Evolutionary conservation across 2,797 vertebrate species (phyloP).

Genomic region (Chloroceryle amazona): DNA sequence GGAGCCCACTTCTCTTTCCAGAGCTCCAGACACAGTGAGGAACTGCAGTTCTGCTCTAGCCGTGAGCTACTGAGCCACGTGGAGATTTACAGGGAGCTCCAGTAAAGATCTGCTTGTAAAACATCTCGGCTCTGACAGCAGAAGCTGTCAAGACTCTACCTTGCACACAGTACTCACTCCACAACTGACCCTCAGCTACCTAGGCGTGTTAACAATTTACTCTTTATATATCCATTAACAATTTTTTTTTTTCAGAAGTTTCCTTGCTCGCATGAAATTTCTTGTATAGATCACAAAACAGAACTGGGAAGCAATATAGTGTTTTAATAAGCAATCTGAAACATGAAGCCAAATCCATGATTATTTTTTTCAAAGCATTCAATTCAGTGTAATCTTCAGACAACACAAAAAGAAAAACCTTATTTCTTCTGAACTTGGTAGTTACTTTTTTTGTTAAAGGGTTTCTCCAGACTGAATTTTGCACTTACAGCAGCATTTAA

Average conservation of each 20-base stretch:
- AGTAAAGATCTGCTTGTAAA: not conserved
- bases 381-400: not conserved
- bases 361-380: not conserved
- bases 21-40: not conserved
- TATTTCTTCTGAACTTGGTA: not conserved
- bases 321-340: not conserved
- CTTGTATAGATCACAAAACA: not conserved
- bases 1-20: not conserved
- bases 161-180: not conserved
- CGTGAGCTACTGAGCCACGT: not conserved
- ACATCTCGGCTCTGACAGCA: not conserved
- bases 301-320: not conserved
- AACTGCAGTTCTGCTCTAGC: not conserved
- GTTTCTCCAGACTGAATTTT: conserved; percentile 16
- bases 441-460: not conserved
- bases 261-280: not conserved
- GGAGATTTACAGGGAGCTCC: not conserved
- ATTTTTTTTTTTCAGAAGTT: not conserved
- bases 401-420: not conserved
- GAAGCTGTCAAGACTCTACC: not conserved
- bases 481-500: not conserved
- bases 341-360: not conserved
- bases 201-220: not conserved
- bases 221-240: not conserved
- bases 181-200: not conserved